These are phyloP conservation scores for Falco naumanni DNA, from an alignment of 2,797 vertebrate species.

Conservation along the genomic window DNA sequence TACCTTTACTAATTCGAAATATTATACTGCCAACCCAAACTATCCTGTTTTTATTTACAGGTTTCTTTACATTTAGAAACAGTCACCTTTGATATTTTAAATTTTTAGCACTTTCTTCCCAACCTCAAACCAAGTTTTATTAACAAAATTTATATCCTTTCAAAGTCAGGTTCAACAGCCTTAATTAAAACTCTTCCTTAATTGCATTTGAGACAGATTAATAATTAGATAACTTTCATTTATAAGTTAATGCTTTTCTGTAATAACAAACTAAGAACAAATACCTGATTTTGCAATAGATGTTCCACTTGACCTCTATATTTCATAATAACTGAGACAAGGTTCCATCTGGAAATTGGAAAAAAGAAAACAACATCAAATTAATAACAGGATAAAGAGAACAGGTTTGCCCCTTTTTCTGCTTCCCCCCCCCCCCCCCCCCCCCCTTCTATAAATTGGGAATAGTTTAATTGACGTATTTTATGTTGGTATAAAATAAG, in stretches of 20 bases:
- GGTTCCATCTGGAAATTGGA: slow-evolving; percentile 53
- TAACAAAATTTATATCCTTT: background rate
- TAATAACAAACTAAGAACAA: background rate
- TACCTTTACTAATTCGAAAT: background rate
- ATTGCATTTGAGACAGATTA: background rate
- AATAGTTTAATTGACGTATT: background rate
- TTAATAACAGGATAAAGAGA: background rate
- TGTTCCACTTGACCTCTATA: slow-evolving; percentile 53
- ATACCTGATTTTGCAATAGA: slow-evolving; percentile 71
- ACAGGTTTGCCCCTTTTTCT: background rate
- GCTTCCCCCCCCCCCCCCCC: too few species aligned
- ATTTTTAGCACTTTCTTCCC: background rate
- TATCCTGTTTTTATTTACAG: background rate
- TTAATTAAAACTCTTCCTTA: slow-evolving; percentile 32
- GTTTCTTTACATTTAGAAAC: background rate
- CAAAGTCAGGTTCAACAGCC: background rate
- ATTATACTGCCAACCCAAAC: background rate
- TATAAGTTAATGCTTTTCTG: slow-evolving; percentile 2
- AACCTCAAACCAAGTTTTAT: background rate
- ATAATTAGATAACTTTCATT: background rate
- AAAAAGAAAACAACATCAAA: background rate
- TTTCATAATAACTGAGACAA: slow-evolving; percentile 59
- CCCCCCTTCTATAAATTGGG: background rate
- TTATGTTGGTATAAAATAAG: background rate
- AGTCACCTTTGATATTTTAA: background rate